Evolutionary conservation across 2,888 invertebrate species (phyloP), one percentile per base, ranked within the genome.

Genomic region (Gerris lacustris): DNA sequence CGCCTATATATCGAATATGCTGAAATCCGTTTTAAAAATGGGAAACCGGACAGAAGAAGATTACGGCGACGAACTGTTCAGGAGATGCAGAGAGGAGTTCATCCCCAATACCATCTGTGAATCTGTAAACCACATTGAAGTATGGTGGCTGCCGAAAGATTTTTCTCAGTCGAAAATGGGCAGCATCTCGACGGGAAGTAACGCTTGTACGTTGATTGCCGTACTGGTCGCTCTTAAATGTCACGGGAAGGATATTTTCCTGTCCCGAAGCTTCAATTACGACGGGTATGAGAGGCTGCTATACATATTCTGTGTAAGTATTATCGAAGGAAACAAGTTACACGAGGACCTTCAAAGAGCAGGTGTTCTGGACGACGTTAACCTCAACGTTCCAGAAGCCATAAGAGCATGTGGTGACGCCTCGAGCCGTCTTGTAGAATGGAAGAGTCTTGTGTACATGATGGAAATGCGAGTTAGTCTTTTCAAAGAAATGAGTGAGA

Each of bases 201-300:
- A 70, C 47, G 70, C 70, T 45, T 70, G 70, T 31, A 70, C 70
- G 6, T 15, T 70, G 7, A 70, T 70, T 45, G 70, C 63, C 45
- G 15, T 70, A 6, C n/a, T 70, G 17, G 67, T 70, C 43, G 67
- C 70, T 44, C 55, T 62, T 1, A 67, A 45, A 45, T 70, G 67
- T 62, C 63, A 70, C 63, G n/a, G 66, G 18, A 66, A 66, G 45
- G 47, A 47, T 9, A 15, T 70, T 6, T 9, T 64, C 44, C 45
- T 70, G n/a, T 11, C 31, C 31, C 17, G 47, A 47, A 17, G 45
- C 5, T 45, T n/a, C 0, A 5, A 66, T 15, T 9, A 6, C 5
- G 45, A 45, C 6, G 5, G 11, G 6, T 45, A 66, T 31, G 66
- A 67, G n/a, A 66, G 64, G 5, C 31, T 66, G 18, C 11, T 70